These are phyloP conservation scores for Eumeta japonica DNA, from an alignment of 1,140 invertebrate genomes.

Conservation along the genomic window DNA sequence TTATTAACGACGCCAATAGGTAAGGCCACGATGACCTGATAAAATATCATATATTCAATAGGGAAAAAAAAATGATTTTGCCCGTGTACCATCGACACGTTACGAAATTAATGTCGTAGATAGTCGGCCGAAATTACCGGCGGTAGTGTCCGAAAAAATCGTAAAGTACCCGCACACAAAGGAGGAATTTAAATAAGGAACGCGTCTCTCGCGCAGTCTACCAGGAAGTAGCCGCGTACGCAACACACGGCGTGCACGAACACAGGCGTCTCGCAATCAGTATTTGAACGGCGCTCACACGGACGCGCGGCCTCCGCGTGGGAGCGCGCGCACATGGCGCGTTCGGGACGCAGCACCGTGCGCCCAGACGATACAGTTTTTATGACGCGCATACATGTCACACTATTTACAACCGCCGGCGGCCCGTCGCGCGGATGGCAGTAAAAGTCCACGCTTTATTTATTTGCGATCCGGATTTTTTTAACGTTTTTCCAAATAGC, in stretches of 20 bases:
- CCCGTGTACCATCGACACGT: too few species aligned
- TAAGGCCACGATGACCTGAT: too few species aligned
- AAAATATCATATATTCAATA: too few species aligned
- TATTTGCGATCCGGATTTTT: not conserved
- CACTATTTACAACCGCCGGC: slow-evolving; percentile 17
- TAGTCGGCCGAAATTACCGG: too few species aligned
- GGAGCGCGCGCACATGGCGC: slow-evolving; percentile 54
- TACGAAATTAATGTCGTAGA: too few species aligned
- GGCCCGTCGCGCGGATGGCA: slow-evolving; percentile 11
- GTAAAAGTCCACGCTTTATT: slow-evolving; percentile 7
- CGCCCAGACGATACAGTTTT: slow-evolving; percentile 51
- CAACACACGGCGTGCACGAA: slow-evolving; percentile 30
- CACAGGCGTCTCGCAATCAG: too few species aligned
- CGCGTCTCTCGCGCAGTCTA: slow-evolving; percentile 47
- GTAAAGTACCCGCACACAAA: slow-evolving; percentile 35
- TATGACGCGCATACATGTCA: slow-evolving; percentile 42
- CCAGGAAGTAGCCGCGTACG: slow-evolving; percentile 51
- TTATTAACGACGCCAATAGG: too few species aligned
- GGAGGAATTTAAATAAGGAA: slow-evolving; percentile 47
- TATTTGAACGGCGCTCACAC: slow-evolving; percentile 38
- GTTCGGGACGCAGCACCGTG: slow-evolving; percentile 50
- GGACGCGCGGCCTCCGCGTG: slow-evolving; percentile 47
- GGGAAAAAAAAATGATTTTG: too few species aligned
- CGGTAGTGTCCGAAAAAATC: not conserved
- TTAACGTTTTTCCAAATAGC: not conserved